Evolutionary conservation across 2,888 invertebrate species (phyloP).

Genomic region (Agrypnus murinus): DNA sequence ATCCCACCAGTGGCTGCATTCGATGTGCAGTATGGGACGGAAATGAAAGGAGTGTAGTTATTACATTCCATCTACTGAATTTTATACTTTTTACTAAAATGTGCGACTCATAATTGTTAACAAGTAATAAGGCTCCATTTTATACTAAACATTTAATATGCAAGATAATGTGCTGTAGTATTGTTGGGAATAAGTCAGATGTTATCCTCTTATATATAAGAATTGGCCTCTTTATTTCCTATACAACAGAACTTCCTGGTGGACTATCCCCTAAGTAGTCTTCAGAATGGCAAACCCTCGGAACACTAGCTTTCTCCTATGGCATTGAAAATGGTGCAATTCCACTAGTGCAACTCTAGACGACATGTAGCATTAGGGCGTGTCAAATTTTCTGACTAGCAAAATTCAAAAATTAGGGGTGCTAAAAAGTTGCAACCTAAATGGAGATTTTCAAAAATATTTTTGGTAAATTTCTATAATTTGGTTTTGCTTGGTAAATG

Average conservation of each 20-base stretch:
- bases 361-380: no score
- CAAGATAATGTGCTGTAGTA: not conserved
- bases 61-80: not conserved
- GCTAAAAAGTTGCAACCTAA: no score
- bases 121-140: not conserved
- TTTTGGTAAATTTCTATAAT: no score
- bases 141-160: not conserved
- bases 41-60: not conserved
- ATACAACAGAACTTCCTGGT: slow-evolving; percentile 57
- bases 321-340: no score
- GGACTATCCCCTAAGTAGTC: slow-evolving; percentile 53
- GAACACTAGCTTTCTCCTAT: no score
- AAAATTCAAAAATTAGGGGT: no score
- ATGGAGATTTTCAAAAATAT: no score
- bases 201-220: no score
- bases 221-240: slow-evolving; percentile 59
- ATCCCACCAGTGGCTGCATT: not conserved
- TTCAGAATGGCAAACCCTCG: no score
- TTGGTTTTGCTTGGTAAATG: no score
- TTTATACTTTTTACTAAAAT: not conserved
- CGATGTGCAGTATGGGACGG: not conserved
- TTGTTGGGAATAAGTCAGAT: slow-evolving; percentile 36
- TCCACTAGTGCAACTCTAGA: no score
- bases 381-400: no score
- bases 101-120: not conserved